Percentiles rank a stretch among this genome's conserved stretches.
Conservation (phyloP, 2,113 vertebrate genomes). For the Suncus etruscus region DNA sequence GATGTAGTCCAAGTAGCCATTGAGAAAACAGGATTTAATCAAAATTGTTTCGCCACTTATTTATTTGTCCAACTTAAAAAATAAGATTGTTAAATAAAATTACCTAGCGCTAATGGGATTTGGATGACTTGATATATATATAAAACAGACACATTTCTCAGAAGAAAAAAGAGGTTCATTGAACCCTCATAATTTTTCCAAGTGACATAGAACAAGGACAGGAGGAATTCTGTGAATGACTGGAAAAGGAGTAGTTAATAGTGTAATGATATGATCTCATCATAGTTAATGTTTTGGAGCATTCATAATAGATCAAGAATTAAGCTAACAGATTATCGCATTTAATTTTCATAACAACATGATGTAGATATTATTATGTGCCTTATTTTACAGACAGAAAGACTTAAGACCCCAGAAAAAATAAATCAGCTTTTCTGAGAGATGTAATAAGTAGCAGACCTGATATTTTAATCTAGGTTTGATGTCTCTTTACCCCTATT, state of each 20-base stretch:
- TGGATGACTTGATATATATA: constrained; percentile 75
- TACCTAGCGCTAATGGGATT: constrained; percentile 80
- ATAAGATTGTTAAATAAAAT: constrained; percentile 83
- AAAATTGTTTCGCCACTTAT: constrained; percentile 77
- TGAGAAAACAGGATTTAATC: constrained; percentile 80
- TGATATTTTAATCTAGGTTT: constrained; percentile 33
- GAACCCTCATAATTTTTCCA: constrained; percentile 55
- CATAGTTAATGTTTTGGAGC: constrained; percentile 30
- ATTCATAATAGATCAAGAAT: neutral
- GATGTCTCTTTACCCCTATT: neutral
- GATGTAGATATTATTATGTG: constrained; percentile 26
- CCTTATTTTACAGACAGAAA: constrained; percentile 59
- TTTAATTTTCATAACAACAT: constrained; percentile 55
- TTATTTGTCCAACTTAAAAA: constrained; percentile 77
- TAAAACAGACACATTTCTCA: constrained; percentile 69
- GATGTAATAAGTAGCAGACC: constrained; percentile 28
- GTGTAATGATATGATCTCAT: constrained; percentile 26
- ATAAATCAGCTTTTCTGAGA: constrained; percentile 39
- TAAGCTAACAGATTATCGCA: constrained; percentile 39
- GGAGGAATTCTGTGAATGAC: constrained; percentile 32
- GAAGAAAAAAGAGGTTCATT: constrained; percentile 49
- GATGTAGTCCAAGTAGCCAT: constrained; percentile 74
- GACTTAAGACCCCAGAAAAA: constrained; percentile 48
- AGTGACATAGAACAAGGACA: constrained; percentile 33
- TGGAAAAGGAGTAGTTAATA: constrained; percentile 39